A percentile compares a stretch with the other conserved stretches of the same genome.
These are phyloP conservation scores for Micronycteris hirsuta DNA, from an alignment of 2,113 vertebrate genomes.

Conservation along the genomic window DNA sequence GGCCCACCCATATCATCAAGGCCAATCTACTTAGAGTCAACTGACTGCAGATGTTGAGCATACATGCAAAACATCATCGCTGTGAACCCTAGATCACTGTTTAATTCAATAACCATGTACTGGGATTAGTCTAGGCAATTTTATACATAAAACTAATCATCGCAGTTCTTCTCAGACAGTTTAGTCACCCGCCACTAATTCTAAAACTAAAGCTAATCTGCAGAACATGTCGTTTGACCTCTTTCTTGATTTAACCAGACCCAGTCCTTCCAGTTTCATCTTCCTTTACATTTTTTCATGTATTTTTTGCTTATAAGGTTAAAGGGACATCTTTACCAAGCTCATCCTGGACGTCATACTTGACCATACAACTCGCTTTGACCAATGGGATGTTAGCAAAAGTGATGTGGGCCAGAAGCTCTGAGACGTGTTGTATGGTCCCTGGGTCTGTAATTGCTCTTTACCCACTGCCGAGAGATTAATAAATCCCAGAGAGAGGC, in stretches of 20 bases:
- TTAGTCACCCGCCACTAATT: background rate
- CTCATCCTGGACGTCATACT: background rate
- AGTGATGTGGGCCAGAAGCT: background rate
- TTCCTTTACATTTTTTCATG: background rate
- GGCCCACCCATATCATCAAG: background rate
- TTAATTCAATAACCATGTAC: background rate
- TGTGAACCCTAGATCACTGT: background rate
- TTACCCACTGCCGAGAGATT: fast-evolving
- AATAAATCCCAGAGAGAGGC: background rate
- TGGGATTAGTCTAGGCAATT: background rate
- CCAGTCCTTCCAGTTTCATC: background rate
- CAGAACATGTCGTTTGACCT: background rate
- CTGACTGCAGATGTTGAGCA: background rate
- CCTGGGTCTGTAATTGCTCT: background rate
- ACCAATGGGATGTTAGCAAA: background rate
- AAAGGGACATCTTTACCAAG: background rate
- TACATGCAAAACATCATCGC: background rate
- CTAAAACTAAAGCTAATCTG: background rate
- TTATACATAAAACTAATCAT: background rate
- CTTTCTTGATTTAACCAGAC: background rate
- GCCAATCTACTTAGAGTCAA: background rate
- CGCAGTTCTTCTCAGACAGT: background rate
- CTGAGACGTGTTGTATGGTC: fast-evolving
- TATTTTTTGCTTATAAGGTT: background rate
- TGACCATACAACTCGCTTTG: background rate